Conservation (phyloP, 2,888 invertebrate genomes). For the Tenodera sinensis region DNA sequence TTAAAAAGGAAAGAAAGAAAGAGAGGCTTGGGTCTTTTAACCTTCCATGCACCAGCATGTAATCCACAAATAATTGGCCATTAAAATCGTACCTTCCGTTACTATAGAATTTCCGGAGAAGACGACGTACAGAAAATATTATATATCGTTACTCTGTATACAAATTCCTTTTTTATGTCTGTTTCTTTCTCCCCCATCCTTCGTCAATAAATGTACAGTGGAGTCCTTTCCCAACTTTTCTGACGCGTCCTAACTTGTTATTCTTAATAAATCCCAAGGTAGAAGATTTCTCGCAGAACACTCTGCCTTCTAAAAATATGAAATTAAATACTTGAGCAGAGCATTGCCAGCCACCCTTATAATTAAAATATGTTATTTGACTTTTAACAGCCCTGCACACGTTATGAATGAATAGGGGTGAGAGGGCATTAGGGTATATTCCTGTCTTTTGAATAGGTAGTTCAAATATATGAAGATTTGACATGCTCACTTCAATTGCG, state of each 20-base stretch:
- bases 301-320: not conserved
- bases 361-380: not conserved
- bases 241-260: not conserved
- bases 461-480: too few relatives aligned
- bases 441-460: too few relatives aligned
- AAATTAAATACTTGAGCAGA: not conserved
- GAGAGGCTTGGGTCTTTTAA: not conserved
- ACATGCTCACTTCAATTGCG: too few relatives aligned
- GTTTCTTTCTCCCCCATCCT: not conserved
- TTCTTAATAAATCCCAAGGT: not conserved
- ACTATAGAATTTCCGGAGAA: not conserved
- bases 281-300: not conserved
- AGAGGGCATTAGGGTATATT: too few relatives aligned
- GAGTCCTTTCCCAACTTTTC: not conserved
- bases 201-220: not conserved
- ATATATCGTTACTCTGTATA: not conserved
- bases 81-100: not conserved
- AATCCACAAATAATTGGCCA: conserved; percentile 13
- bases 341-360: not conserved
- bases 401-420: not conserved
- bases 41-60: not conserved
- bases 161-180: not conserved
- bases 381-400: not conserved
- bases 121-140: not conserved
- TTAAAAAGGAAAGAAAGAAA: not conserved